phyloP scores from a whole-genome alignment of 2,888 invertebrate species.

The Germaria angustata region DNA sequence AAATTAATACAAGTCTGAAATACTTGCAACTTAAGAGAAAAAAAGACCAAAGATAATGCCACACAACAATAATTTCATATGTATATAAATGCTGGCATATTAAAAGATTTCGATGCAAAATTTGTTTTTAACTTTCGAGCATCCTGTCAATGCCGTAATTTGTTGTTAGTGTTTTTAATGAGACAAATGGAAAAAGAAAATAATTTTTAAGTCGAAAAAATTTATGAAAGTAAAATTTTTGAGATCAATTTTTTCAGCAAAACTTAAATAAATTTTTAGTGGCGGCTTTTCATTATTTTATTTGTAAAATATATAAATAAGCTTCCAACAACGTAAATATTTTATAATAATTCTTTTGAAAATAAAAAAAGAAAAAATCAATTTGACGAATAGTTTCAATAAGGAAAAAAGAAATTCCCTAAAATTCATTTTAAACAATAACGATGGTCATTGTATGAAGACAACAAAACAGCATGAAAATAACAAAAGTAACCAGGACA shows the following conservation, averaged over 20 bases:
- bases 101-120: too few species aligned
- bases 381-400: slow-evolving; percentile 61
- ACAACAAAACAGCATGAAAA: slow-evolving; percentile 51
- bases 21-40: too few species aligned
- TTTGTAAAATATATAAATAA: background rate
- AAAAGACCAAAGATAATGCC: background rate
- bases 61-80: too few species aligned
- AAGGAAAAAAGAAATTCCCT: slow-evolving; percentile 7
- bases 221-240: slow-evolving; percentile 16
- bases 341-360: slow-evolving; percentile 42
- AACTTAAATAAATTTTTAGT: background rate
- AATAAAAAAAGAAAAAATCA: background rate
- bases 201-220: background rate
- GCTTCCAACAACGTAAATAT: slow-evolving; percentile 54
- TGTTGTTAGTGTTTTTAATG: slow-evolving; percentile 54
- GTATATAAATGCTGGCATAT: too few species aligned
- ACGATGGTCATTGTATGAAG: slow-evolving; percentile 49
- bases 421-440: slow-evolving; percentile 61
- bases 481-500: slow-evolving; percentile 47
- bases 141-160: slow-evolving; percentile 25
- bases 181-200: slow-evolving; percentile 33
- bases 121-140: background rate
- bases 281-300: slow-evolving; percentile 17
- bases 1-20: too few species aligned
- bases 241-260: background rate